Evolutionary conservation across 2,113 vertebrate genomes (phyloP), one percentile per base, ranked within the genome.

Genomic region (Anhinga rufa): DNA sequence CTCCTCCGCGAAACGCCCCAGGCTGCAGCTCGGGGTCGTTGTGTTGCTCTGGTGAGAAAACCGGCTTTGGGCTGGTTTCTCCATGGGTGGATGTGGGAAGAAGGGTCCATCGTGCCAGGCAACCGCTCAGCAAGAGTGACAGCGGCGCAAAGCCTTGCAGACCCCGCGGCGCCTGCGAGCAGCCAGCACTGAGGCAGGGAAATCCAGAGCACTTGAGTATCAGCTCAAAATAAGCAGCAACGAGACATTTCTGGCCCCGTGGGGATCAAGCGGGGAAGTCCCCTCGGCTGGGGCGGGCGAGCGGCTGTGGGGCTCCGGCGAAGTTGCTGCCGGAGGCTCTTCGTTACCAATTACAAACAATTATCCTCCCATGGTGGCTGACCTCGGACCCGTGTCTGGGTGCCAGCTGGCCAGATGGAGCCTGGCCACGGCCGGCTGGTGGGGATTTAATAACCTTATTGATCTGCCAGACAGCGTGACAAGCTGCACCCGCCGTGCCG

Each of bases 81-180:
- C 46, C 66, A 0, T 0, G 11, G 3, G 4, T 0, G 7, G 9
- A 36, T 0, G 1, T 0, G 0, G 36, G n/a, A 15, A 54, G n/a
- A 15, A 54, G 7, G 21, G 18, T 19, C 58, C 58, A 1, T 9
- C 5, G 0, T 16, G 9, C 9, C 15, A 1, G 31, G 61, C 65
- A 38, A 29, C 34, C 1, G 3, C 42, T 13, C 2, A 3, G 57
- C 42, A 17, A 26, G 13, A 31, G 49, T 1, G 2, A 14, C 6
- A 2, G 12, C 3, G 1, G 48, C 10, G 18, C 32, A 17, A 71
- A 61, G 34, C 76, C 29, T n/a, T 7, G 20, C 25, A 13, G 19
- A 8, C 9, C 58, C 14, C 2, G 0, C 26, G 2, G 48, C 6
- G 2, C 22, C 12, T 13, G 22, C 26, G 8, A 40, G 61, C 62